Evolutionary conservation across 2,888 invertebrate genomes (phyloP), one percentile per base, ranked within the genome.

Genomic region (Macrosoma leucophasiata): DNA sequence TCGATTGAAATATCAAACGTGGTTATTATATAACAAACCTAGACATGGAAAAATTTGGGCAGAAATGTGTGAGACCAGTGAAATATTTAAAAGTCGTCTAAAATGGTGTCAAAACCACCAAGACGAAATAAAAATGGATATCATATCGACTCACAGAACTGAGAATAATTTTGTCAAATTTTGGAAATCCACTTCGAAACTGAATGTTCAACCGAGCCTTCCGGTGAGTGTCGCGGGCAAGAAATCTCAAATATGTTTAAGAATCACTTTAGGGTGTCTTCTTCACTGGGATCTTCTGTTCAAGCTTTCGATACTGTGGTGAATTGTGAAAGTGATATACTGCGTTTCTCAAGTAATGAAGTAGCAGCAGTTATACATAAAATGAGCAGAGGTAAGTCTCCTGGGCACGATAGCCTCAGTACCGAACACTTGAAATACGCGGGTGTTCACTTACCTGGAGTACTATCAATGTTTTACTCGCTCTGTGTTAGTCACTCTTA

Each of bases 381-480:
- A 3, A 26, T 26, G 26, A 24, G 9, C 2, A 23, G 12, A 8
- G 31, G 31, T 8, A 31, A 31, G n/a, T 31, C 24, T 8, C 31
- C 31, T 2, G 24, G 31, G 8, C 31, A 24, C 18, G 31, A 31
- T 21, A 24, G 31, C 7, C 24, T 31, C 12, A 31, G 31, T 10
- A 18, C 24, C 13, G 12, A 18, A 26, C 5, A n/a, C 13, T 8
- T 18, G 19, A 2, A 6, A 25, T 3, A 32, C 25, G 15, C 24
- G n/a, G n/a, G n/a, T n/a, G n/a, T n/a, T n/a, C n/a, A n/a, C n/a
- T n/a, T n/a, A n/a, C n/a, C n/a, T n/a, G n/a, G n/a, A n/a, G n/a
- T n/a, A n/a, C n/a, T n/a, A n/a, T n/a, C n/a, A n/a, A n/a, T n/a
- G n/a, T n/a, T n/a, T n/a, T n/a, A n/a, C n/a, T n/a, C n/a, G n/a